Base-by-base conservation (phyloP, 2,888 invertebrate species). In the Tinea pellionella region DNA sequence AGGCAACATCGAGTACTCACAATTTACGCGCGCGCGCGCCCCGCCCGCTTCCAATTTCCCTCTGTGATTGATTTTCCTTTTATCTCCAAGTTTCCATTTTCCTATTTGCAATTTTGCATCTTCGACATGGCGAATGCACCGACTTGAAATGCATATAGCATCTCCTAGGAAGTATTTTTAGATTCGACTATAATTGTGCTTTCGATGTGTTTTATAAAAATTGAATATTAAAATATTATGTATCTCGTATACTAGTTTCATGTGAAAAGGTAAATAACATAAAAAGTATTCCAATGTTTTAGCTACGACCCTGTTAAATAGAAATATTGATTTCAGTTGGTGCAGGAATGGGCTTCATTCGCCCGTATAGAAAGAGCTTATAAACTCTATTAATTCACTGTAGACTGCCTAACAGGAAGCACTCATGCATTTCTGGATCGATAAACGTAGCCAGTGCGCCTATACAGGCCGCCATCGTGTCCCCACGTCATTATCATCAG, bases 391-490 rank as follows among this genome's bases (percentile, higher is more conserved):
- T n/a, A n/a, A 47, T 47, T 47, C 9, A 2, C 47, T 16, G 15
- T 13, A 15, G 47, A 15, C 47, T 47, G 15, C 9, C n/a, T 16
- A 15, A 47, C n/a, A 24, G n/a, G 15, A 47, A 47, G 47, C 8
- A 13, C 47, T 47, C 47, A 94, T 94, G 94, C 94, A 94, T 93
- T 94, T 94, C 89, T 94, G 94, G 94, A 94, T 94, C 78, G 93
- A 94, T 80, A 94, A 94, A 84, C 92, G 93, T 72, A 92, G 92
- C 77, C 92, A 93, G 88, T 93, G 92, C 85, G 92, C 92, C 68
- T 93, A 92, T 80, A 90, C 88, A 73, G 92, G 93, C 71, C 90
- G 93, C 71, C 91, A 91, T 68, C 89, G 91, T 65, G 90, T 92
- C 65, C 92, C 92, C 64, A 90, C 92, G 61, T 91, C 92, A 43